Percentiles rank a stretch among this genome's conserved stretches.
These are phyloP conservation scores for Thaumetopoea pityocampa DNA, from an alignment of 1,140 invertebrate genomes.

Conservation along the genomic window DNA sequence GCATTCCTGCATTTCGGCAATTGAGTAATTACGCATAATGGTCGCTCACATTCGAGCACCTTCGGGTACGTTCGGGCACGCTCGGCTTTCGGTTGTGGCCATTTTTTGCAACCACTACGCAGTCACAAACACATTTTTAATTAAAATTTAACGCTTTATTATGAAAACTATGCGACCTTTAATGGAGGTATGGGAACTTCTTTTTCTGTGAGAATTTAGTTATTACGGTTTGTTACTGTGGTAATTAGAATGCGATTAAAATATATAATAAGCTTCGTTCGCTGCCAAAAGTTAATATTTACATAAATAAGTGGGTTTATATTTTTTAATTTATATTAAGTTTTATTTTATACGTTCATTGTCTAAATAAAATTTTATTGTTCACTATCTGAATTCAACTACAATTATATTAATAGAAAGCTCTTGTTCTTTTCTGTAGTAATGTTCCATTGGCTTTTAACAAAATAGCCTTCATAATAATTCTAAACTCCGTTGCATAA, in stretches of 20 bases:
- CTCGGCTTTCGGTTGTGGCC: constrained; percentile 23
- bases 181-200: constrained; percentile 9
- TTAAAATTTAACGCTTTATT: constrained; percentile 58
- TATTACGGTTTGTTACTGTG: background rate
- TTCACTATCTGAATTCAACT: too few relatives aligned
- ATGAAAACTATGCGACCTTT: constrained; percentile 41
- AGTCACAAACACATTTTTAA: constrained; percentile 40
- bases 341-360: too few relatives aligned
- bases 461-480: too few relatives aligned
- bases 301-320: too few relatives aligned
- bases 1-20: constrained; percentile 33
- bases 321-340: too few relatives aligned
- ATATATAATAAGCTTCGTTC: background rate
- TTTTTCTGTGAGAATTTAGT: constrained; percentile 5
- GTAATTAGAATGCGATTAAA: background rate
- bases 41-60: constrained; percentile 26
- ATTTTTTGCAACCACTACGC: constrained; percentile 35
- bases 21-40: constrained; percentile 63
- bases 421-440: too few relatives aligned
- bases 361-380: too few relatives aligned
- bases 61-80: constrained; percentile 38
- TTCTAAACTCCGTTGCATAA: too few relatives aligned
- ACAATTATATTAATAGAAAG: too few relatives aligned
- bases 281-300: background rate
- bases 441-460: too few relatives aligned